These are phyloP conservation scores for Ctenosaura bakeri DNA, from an alignment of 2,797 vertebrate genomes.

Conservation along the genomic window DNA sequence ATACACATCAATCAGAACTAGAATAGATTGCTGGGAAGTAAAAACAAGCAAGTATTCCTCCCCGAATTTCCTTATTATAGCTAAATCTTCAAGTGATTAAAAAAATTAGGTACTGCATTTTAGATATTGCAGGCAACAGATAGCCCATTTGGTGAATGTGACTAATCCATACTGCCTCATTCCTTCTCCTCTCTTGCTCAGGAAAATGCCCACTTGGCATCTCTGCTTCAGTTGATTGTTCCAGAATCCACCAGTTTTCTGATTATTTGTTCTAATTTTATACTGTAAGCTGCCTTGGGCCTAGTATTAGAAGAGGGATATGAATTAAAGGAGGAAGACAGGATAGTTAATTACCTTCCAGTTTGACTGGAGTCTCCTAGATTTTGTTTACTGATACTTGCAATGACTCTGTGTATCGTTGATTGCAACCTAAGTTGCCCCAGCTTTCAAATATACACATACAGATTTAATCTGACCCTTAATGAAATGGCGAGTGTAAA, in stretches of 20 bases:
- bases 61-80: neutral
- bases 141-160: too few species aligned
- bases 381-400: conserved; percentile 19
- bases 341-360: conserved; percentile 19
- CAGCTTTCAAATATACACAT: neutral
- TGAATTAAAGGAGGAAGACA: too few species aligned
- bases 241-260: neutral
- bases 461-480: conserved; percentile 8
- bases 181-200: neutral
- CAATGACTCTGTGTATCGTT: neutral
- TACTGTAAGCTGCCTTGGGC: too few species aligned
- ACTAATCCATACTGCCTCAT: neutral
- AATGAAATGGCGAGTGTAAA: conserved; percentile 12
- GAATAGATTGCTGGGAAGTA: neutral
- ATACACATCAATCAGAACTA: neutral
- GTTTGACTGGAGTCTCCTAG: neutral
- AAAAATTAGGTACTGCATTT: neutral
- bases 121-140: neutral
- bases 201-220: neutral
- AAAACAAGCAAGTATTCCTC: neutral
- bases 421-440: neutral
- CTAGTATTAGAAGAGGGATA: too few species aligned
- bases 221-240: neutral
- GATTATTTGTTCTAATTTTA: neutral
- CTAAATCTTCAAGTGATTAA: neutral